Conservation (phyloP, 2,888 invertebrate genomes). For the Kuschelorhynchus macadamiae region DNA sequence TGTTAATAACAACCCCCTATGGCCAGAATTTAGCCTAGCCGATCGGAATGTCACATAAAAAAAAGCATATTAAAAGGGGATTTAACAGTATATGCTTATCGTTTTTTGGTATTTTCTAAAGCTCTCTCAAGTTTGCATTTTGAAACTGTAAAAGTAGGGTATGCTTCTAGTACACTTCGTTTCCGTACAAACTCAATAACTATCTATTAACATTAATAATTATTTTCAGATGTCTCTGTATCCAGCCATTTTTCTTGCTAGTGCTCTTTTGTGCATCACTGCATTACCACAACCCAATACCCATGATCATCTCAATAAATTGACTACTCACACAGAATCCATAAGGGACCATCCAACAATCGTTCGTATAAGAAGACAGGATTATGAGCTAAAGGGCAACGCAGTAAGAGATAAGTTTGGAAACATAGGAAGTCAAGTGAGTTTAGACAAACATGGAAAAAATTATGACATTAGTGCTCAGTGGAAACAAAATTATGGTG, state of each 20-base stretch:
- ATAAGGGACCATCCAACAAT: background rate
- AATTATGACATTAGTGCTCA: slow-evolving; percentile 10
- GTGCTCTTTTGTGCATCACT: background rate
- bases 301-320: background rate
- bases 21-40: no score
- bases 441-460: slow-evolving; percentile 9
- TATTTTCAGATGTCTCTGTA: slow-evolving; percentile 5
- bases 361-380: background rate
- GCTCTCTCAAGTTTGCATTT: no score
- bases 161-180: no score
- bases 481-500: slow-evolving; percentile 14
- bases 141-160: no score
- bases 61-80: no score
- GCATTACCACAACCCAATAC: slow-evolving; percentile 9
- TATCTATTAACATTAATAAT: background rate
- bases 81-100: no score
- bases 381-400: slow-evolving; percentile 5
- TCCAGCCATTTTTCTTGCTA: background rate
- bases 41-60: no score
- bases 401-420: slow-evolving; percentile 6
- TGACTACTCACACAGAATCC: background rate
- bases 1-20: no score
- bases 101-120: no score
- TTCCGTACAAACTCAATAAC: no score
- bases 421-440: background rate